Evolutionary conservation across 2,797 vertebrate genomes (phyloP).

Genomic region (Mormyrops boulengeri): DNA sequence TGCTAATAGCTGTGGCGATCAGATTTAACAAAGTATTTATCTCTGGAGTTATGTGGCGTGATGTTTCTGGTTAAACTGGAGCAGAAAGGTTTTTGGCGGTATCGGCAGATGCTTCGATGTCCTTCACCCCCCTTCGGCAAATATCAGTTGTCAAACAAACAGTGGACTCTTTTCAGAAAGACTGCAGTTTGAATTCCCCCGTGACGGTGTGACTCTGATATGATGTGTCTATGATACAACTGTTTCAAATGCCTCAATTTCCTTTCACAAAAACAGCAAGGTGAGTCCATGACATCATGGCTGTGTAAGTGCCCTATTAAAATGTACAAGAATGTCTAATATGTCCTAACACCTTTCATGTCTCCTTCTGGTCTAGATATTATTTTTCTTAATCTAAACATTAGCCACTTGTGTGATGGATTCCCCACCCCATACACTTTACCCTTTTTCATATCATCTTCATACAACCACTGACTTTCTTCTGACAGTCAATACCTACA

Average conservation of each 20-base stretch:
- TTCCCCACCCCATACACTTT: too few relatives aligned
- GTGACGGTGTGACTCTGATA: background rate
- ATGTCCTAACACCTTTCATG: background rate
- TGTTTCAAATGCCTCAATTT: background rate
- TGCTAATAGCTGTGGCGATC: background rate
- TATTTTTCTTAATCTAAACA: background rate
- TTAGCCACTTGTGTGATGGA: background rate
- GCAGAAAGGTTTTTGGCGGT: background rate
- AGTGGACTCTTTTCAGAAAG: background rate
- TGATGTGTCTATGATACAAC: background rate
- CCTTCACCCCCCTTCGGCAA: background rate
- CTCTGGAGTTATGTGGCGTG: background rate
- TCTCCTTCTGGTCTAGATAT: background rate
- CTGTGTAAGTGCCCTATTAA: background rate
- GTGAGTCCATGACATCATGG: background rate
- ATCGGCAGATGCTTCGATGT: background rate
- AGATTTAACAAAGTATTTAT: background rate
- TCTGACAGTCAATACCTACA: constrained; percentile 70
- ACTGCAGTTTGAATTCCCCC: background rate
- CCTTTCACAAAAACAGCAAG: background rate
- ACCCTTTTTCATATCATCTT: background rate
- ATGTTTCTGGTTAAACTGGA: background rate
- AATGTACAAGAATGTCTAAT: background rate
- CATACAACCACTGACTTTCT: background rate
- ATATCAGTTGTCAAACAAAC: background rate